A percentile compares a stretch with the other conserved stretches of the same genome.
Conservation (phyloP, 1,140 invertebrate species). For the Drosophila murphyi region DNA sequence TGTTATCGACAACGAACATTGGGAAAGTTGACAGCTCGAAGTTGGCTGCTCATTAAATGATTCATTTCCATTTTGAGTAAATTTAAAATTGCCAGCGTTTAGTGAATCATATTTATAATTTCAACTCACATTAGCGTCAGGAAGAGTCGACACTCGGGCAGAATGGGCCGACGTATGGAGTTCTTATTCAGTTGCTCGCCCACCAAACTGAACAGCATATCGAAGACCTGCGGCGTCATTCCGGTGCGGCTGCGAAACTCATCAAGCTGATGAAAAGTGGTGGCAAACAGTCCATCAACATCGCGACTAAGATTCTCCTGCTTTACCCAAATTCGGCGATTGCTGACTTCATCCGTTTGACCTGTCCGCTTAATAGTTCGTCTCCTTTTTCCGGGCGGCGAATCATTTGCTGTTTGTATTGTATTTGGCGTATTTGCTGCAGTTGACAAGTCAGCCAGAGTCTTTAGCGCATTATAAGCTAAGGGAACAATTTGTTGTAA, state of each 20-base stretch:
- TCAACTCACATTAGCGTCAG: slow-evolving; percentile 18
- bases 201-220: slow-evolving; percentile 20
- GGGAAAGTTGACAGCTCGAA: too few species aligned
- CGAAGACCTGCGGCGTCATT: slow-evolving; percentile 21
- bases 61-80: too few species aligned
- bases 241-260: slow-evolving; percentile 10
- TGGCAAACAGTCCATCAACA: slow-evolving; percentile 19
- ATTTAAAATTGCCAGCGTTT: too few species aligned
- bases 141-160: slow-evolving; percentile 15
- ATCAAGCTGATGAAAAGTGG: slow-evolving; percentile 14
- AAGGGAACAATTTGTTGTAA: slow-evolving; percentile 11
- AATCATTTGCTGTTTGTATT: background rate
- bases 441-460: background rate
- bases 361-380: background rate
- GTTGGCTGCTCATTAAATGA: too few species aligned
- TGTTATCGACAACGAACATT: too few species aligned
- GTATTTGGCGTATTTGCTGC: too few species aligned
- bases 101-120: too few species aligned
- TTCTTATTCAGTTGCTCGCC: slow-evolving; percentile 21
- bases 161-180: slow-evolving; percentile 18
- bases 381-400: background rate
- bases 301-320: slow-evolving; percentile 13
- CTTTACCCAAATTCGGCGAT: slow-evolving; percentile 16
- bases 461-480: background rate
- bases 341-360: background rate